Base-by-base conservation (phyloP, 2,888 invertebrate species). In the Pecten maximus region DNA sequence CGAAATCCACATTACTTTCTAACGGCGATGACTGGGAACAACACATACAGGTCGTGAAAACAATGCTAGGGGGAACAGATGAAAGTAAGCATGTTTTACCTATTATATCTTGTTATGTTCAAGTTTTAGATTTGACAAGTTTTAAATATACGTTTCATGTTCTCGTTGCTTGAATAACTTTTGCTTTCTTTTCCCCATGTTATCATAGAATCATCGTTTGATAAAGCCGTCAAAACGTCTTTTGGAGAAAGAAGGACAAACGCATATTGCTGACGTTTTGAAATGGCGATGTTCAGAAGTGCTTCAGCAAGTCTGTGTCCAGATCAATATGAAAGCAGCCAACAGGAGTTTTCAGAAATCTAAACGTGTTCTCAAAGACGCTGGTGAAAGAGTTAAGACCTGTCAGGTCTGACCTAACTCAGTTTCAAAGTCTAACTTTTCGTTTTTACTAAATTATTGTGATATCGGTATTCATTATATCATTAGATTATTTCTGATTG, bases 311-410 rank as follows among this genome's bases (percentile, higher is more conserved):
- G 92, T 95, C 12, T 91, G 88, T 15, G 91, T 94, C 16, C 95
- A 95, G 89, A 92, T 95, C 16, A 91, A 93, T 54, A 91, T 95
- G 89, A 95, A 94, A 87, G 92, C 95, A 3, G 93, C 94, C n/a
- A 93, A 95, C 91, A 93, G 94, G 86, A 95, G 95, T 89, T 95
- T 95, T 89, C 89, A 90, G 35, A 88, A 88, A 28, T 94, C 95
- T 16, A 95, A 95, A 91, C 88, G 92, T 16, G 92, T 91, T 6
- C 90, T 95, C 28, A 91, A 93, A 60, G 88, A 92, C 74, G 74
- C 74, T 6, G 35, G 74, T 35, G 74, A 74, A 10, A 74, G 28
- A 74, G 74, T 74, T 6, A 74, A 74, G 74, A 35, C 35, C 4
- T 74, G 74, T 74, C 10, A 74, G 12, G 35, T 35, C 10, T 74